Conservation (phyloP, 1,140 invertebrate species). For the Penaeus chinensis region DNA sequence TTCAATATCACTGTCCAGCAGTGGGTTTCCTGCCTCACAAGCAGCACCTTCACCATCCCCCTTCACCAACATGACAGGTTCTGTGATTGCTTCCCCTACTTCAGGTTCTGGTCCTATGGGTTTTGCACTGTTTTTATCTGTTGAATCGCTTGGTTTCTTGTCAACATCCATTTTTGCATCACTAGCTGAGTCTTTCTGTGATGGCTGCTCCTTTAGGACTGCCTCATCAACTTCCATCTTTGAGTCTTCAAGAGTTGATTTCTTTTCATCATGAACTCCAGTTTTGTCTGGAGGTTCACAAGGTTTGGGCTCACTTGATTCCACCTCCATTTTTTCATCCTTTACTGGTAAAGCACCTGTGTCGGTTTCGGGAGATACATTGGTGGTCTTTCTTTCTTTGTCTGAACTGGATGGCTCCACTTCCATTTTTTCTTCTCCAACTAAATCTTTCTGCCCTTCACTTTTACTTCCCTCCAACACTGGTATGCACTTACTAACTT, state of each 20-base stretch:
- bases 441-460: no score
- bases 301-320: neutral
- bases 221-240: conserved; percentile 10
- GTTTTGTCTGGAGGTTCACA: neutral
- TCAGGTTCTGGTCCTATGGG: conserved; percentile 3
- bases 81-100: conserved; percentile 74
- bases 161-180: neutral
- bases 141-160: neutral
- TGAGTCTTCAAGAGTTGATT: neutral
- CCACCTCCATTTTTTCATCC: conserved; percentile 14
- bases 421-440: no score
- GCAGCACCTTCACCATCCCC: conserved; percentile 80
- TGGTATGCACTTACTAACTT: no score
- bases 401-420: no score
- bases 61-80: conserved; percentile 78
- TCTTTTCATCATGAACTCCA: conserved; percentile 1
- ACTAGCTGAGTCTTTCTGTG: neutral
- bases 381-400: no score
- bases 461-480: no score
- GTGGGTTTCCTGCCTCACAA: conserved; percentile 77
- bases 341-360: neutral
- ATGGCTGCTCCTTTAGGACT: neutral
- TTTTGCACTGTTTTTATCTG: conserved; percentile 5
- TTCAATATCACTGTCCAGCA: conserved; percentile 7
- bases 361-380: neutral